Evolutionary conservation across 2,797 vertebrate species (phyloP).

Genomic region (Phoebastria nigripes): DNA sequence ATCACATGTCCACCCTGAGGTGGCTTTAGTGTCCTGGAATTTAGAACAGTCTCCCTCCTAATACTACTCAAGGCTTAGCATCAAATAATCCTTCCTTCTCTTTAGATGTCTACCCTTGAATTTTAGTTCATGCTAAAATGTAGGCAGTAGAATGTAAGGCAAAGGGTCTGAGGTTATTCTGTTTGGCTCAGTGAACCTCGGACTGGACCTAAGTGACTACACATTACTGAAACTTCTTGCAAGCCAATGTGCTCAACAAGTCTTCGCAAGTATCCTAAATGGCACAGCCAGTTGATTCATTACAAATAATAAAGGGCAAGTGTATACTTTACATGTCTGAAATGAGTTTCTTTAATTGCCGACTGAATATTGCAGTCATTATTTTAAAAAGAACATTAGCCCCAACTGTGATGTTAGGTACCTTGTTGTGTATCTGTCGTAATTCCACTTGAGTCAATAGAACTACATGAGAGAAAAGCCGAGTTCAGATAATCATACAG

Average conservation of each 20-base stretch:
- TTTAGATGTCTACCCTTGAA: not conserved
- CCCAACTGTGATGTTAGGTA: slow-evolving; percentile 10
- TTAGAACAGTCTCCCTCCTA: not conserved
- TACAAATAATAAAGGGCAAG: slow-evolving; percentile 37
- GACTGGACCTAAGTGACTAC: not conserved
- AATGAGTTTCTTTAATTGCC: slow-evolving; percentile 56
- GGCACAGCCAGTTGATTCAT: slow-evolving; percentile 20
- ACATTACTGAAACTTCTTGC: not conserved
- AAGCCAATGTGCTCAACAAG: not conserved
- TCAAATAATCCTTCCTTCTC: not conserved
- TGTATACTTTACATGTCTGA: not conserved
- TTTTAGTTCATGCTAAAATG: not conserved
- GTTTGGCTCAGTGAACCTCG: not conserved
- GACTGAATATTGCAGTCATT: slow-evolving; percentile 39
- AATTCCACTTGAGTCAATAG: not conserved
- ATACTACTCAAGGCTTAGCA: not conserved
- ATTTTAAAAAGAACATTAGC: slow-evolving; percentile 44
- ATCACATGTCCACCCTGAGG: not conserved
- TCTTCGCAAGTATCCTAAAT: not conserved
- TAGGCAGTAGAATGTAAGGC: not conserved
- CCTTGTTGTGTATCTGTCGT: not conserved
- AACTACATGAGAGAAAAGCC: not conserved
- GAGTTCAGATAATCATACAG: not conserved
- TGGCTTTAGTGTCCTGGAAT: not conserved
- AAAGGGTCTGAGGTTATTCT: not conserved